Evolutionary conservation across 2,113 vertebrate genomes (phyloP).

Genomic region (Python bivittatus): DNA sequence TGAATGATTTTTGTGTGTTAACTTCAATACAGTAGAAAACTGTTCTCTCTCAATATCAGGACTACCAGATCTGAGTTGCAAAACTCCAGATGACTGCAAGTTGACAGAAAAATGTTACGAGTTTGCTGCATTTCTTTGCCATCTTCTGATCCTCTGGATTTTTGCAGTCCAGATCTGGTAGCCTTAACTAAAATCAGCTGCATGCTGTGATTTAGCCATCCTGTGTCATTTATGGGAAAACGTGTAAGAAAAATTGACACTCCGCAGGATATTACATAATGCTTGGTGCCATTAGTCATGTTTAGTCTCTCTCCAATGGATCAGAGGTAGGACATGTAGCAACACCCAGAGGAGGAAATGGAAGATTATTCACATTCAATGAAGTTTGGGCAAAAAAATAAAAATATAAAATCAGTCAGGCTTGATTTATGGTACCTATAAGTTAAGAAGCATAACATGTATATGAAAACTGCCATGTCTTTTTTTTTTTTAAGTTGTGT

Average conservation of each 20-base stretch:
- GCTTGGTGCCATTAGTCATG: slow-evolving; percentile 37
- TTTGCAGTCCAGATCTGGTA: neutral
- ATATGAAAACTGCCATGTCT: slow-evolving; percentile 29
- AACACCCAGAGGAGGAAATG: slow-evolving; percentile 9
- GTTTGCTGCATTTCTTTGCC: neutral
- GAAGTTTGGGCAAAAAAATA: slow-evolving; percentile 9
- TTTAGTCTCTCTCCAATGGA: neutral
- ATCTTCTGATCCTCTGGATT: neutral
- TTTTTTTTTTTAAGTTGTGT: neutral
- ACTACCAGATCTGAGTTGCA: neutral
- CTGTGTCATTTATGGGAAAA: slow-evolving; percentile 38
- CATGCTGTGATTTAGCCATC: slow-evolving; percentile 45
- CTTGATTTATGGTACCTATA: slow-evolving; percentile 33
- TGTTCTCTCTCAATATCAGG: slow-evolving; percentile 42
- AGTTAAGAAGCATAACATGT: slow-evolving; percentile 34
- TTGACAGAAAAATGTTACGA: neutral
- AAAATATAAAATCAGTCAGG: neutral
- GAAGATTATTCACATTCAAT: slow-evolving; percentile 18
- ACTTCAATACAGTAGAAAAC: slow-evolving; percentile 52
- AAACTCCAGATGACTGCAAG: neutral
- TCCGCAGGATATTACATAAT: slow-evolving; percentile 39
- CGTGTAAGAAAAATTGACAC: slow-evolving; percentile 30
- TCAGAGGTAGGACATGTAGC: neutral
- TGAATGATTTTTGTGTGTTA: slow-evolving; percentile 46
- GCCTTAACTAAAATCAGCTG: slow-evolving; percentile 9